Evolutionary conservation across 2,797 vertebrate species (phyloP), one percentile per base, ranked within the genome.

Genomic region (Sebastolobus alascanus): DNA sequence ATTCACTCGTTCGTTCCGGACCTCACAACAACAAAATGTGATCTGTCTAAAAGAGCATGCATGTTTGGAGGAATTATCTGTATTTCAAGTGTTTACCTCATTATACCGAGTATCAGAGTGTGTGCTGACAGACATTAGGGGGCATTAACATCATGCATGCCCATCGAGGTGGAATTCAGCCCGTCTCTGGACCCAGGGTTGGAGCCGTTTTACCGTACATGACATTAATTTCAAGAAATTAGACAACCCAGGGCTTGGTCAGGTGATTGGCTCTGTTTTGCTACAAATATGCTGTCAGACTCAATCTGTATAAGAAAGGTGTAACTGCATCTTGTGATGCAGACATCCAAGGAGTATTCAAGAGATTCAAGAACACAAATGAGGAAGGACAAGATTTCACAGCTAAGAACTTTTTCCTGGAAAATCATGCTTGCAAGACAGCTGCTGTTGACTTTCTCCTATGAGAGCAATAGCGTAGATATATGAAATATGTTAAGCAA

Each of bases 401-500:
- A 66, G 61, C 56, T 12, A 35, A 82, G 37, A 58, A 75, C 14
- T 74, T 64, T 61, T 76, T 78, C 73, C 58, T 64, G 14, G 3
- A 68, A 79, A 85, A 38, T 43, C 22, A 18, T 58, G 76, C 56
- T 69, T 75, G 43, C 40, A 66, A 83, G 61, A 75, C 77, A 75
- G 74, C 86, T 78, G 70, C 83, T 81, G 85, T 66, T 55, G 80
- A 84, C 81, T 88, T 75, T 81, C 65, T 86, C 88, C 83, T 82
- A 2, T 54, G 86, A 89, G 84, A 85, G 75, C 52, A 82, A 67
- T 63, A 29, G 73, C 77, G 84, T 58, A 83, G 89, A 92, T 88
- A 73, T 77, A 87, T 90, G 86, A 86, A 90, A 92, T 67, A 88
- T 85, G 86, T 91, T 93, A 83, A 92, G 87, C 82, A 91, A 94